Percentiles rank a stretch among this genome's conserved stretches.
Evolutionary conservation across 2,797 vertebrate species (phyloP).

Genomic region (Silurus lanzhouensis): DNA sequence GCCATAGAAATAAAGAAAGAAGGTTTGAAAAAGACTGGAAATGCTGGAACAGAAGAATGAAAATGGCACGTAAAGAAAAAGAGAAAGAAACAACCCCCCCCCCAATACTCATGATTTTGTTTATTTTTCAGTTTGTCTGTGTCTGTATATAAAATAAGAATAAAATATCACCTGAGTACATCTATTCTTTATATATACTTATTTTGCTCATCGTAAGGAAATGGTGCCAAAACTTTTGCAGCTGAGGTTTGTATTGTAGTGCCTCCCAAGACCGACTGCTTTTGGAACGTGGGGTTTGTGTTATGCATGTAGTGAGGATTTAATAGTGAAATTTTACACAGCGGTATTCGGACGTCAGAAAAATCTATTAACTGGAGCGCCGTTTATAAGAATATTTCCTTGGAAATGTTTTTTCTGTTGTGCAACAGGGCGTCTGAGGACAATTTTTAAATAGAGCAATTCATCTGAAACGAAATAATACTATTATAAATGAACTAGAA

Average conservation of each 20-base stretch:
- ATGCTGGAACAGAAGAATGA: background rate
- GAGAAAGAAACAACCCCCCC: too few species aligned
- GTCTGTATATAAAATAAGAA: too few species aligned
- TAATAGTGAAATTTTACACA: background rate
- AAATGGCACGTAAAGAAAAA: background rate
- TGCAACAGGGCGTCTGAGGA: background rate
- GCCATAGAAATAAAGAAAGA: background rate
- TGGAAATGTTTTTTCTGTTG: background rate
- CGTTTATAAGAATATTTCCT: background rate
- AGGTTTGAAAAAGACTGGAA: background rate
- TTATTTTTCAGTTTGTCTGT: too few species aligned
- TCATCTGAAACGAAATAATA: background rate
- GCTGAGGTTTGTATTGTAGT: background rate
- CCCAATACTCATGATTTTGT: too few species aligned
- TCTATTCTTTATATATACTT: background rate
- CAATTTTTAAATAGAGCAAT: background rate
- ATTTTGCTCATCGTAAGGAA: background rate
- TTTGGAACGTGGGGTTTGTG: background rate
- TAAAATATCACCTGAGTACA: background rate
- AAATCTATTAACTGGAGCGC: background rate
- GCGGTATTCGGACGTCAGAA: background rate
- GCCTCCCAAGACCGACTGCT: background rate
- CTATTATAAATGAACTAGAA: background rate
- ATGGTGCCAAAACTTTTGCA: background rate
- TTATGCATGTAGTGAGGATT: background rate